Conservation (phyloP, 2,888 invertebrate genomes). For the Drosophila paranaensis region DNA sequence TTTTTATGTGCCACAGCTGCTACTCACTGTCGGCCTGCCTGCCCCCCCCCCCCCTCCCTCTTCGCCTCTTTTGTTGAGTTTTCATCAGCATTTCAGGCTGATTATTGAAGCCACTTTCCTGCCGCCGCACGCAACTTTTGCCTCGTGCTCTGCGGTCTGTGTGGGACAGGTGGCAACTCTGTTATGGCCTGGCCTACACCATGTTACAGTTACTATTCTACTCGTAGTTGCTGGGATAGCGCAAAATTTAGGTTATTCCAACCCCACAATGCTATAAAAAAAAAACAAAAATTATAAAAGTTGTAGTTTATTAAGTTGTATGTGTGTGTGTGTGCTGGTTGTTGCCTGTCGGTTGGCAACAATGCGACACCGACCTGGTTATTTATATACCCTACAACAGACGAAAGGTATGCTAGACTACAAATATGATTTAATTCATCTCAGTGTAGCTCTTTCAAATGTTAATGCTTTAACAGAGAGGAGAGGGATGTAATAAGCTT, state of each 20-base stretch:
- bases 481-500: too few species aligned
- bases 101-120: constrained; percentile 70
- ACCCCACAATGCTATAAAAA: constrained; percentile 35
- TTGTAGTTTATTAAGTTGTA: constrained; percentile 23
- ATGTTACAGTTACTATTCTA: constrained; percentile 33
- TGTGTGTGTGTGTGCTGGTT: constrained; percentile 19
- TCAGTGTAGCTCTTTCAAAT: too few species aligned
- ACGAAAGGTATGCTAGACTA: too few species aligned
- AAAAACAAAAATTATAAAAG: constrained; percentile 46
- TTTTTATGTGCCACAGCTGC: constrained; percentile 68
- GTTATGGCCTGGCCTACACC: constrained; percentile 14
- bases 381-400: neutral
- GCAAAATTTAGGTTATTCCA: constrained; percentile 51
- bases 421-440: too few species aligned
- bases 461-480: too few species aligned
- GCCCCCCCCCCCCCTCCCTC: neutral
- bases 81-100: constrained; percentile 62
- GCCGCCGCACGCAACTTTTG: constrained; percentile 68
- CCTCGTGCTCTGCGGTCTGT: constrained; percentile 28
- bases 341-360: constrained; percentile 48
- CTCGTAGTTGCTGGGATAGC: constrained; percentile 39
- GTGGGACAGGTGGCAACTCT: constrained; percentile 47
- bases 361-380: constrained; percentile 30
- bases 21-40: constrained; percentile 37
- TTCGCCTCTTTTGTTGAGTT: constrained; percentile 55